Percentiles rank a stretch among this genome's conserved stretches.
Conservation (phyloP, 2,797 vertebrate genomes). For the Acomys russatus region DNA sequence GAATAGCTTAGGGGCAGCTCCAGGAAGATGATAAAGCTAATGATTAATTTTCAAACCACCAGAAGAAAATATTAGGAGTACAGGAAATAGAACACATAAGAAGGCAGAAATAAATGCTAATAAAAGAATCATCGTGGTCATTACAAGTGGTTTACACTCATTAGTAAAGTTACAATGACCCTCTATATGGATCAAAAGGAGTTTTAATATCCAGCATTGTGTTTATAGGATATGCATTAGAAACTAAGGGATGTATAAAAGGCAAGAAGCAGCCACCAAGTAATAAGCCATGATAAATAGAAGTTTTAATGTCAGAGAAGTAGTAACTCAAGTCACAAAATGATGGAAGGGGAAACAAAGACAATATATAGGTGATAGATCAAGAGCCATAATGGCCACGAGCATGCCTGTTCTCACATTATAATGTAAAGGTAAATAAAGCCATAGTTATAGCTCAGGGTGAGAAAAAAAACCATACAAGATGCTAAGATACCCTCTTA, state of each 20-base stretch:
- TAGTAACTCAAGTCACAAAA: constrained; percentile 22
- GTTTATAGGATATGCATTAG: neutral
- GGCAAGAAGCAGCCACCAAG: neutral
- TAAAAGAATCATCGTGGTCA: neutral
- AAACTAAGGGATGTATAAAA: constrained; percentile 38
- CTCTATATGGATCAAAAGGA: constrained; percentile 32
- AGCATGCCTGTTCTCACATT: neutral
- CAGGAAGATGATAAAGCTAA: constrained; percentile 5
- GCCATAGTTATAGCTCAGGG: neutral
- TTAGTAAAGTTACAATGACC: neutral
- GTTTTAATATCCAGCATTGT: constrained; percentile 16
- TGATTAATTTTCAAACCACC: constrained; percentile 15
- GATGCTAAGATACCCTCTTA: constrained; percentile 5
- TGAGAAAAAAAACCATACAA: neutral
- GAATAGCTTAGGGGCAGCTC: neutral
- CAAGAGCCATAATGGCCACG: neutral
- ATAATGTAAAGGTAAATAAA: neutral
- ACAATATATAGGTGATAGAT: constrained; percentile 18
- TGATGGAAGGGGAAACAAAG: constrained; percentile 37
- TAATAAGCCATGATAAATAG: neutral
- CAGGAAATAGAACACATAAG: constrained; percentile 9
- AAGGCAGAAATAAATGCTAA: constrained; percentile 51
- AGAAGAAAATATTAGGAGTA: constrained; percentile 38
- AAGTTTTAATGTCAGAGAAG: constrained; percentile 43
- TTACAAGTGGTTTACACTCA: constrained; percentile 16